Base-by-base conservation (phyloP, 2,797 vertebrate species). In the Cyprinella venusta region DNA sequence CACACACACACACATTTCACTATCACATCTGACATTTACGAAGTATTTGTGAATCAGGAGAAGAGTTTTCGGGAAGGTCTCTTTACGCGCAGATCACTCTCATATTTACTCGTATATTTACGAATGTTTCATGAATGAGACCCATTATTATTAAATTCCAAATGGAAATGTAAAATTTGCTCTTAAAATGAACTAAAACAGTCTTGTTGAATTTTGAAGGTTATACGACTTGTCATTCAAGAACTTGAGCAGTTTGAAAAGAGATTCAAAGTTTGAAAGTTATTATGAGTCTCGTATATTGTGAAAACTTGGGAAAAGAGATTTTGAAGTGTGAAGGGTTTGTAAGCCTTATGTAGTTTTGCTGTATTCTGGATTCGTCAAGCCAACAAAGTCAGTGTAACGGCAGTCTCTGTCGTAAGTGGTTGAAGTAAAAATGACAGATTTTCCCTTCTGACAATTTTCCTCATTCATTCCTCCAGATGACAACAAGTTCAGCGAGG, bases 401-500 rank as follows among this genome's bases (percentile, higher is more conserved):
- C 42, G 24, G 54, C 40, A 61, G 18, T 33, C 12, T 9, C 40
- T 71, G 16, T 59, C 18, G n/a, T 36, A 56, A 42, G 8, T 18
- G 48, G 15, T 10, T 26, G 15, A 45, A 70, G 30, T 56, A 10
- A 50, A 72, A 48, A 38, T 72, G 21, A 74, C 79, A 72, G 30
- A 48, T 64, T 76, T 70, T 63, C 24, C 54, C 59, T 2, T 16
- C 24, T 72, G 42, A 72, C 79, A 63, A 30, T 64, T 76, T 78
- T 63, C 38, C 42, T 83, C 16, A 70, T 83, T 63, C 63, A 38
- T 87, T 78, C 42, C 65, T 82, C 67, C 90, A 99, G 98, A 99
- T 16, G 97, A 98, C 86, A 94, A 93, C 88, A 96, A 96, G 83
- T 99, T 99, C 92, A 93, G 93, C 0, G 96, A 97, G 78, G 96